Percentiles rank a stretch among this genome's conserved stretches.
These are phyloP conservation scores for Neodon shergylaensis DNA, from an alignment of 2,113 vertebrate genomes.

Conservation along the genomic window DNA sequence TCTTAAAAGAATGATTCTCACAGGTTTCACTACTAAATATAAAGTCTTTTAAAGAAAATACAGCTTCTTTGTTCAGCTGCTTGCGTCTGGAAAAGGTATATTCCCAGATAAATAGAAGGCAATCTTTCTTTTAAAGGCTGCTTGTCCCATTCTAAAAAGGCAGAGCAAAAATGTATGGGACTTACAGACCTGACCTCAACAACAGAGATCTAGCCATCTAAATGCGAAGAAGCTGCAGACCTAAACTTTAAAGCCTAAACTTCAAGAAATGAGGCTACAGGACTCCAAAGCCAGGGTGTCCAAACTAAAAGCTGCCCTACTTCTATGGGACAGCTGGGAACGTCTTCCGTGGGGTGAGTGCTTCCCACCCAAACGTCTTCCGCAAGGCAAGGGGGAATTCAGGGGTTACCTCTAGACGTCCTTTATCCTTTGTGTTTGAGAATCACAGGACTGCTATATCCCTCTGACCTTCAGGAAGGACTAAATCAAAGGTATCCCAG, in stretches of 20 bases:
- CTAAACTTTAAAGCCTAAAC: background rate
- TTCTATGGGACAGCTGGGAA: conserved; percentile 58
- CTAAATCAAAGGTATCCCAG: conserved; percentile 79
- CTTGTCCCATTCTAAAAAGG: conserved; percentile 41
- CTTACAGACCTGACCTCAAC: background rate
- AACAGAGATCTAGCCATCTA: conserved; percentile 21
- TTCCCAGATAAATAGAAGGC: conserved; percentile 54
- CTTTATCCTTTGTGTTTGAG: conserved; percentile 74
- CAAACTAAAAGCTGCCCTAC: conserved; percentile 59
- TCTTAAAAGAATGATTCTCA: conserved; percentile 60
- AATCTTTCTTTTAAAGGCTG: conserved; percentile 48
- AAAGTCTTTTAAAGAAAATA: background rate
- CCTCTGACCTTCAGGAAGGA: conserved; percentile 80
- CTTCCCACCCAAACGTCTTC: conserved; percentile 62
- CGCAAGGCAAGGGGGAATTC: conserved; percentile 65
- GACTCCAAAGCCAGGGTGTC: conserved; percentile 48
- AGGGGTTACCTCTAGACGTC: conserved; percentile 71
- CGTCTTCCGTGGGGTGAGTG: conserved; percentile 30
- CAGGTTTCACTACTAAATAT: conserved; percentile 64
- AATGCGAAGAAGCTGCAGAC: conserved; percentile 7
- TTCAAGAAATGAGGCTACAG: conserved; percentile 52
- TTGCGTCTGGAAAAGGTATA: conserved; percentile 48
- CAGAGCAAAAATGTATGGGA: background rate
- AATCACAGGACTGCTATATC: conserved; percentile 71
- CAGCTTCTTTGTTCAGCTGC: conserved; percentile 48